A percentile compares a stretch with the other conserved stretches of the same genome.
Conservation (phyloP, 2,888 invertebrate genomes). For the Leptogaster cylindrica region DNA sequence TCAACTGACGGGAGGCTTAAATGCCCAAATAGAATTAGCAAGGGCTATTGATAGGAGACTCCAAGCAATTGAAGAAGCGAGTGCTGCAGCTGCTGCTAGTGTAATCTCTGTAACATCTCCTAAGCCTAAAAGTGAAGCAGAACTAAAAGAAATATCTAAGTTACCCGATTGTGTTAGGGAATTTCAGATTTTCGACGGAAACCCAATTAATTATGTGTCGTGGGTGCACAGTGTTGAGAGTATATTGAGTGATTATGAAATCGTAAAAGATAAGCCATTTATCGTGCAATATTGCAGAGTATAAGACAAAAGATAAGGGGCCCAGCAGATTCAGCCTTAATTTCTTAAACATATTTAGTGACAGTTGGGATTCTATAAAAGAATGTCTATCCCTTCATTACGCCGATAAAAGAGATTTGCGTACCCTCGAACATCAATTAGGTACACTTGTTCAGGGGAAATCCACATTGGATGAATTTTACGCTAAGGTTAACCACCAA, state of each 20-base stretch:
- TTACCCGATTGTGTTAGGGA: conserved; percentile 21
- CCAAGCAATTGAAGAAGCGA: background rate
- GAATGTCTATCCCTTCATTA: no score
- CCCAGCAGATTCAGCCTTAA: conserved; percentile 25
- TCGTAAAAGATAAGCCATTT: no score
- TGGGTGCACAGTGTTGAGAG: conserved; percentile 14
- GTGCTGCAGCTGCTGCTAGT: background rate
- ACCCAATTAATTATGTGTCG: background rate
- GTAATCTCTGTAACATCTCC: background rate
- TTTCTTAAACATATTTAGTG: conserved; percentile 40
- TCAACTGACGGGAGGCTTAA: background rate
- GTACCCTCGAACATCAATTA: conserved; percentile 47
- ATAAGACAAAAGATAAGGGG: conserved; percentile 20
- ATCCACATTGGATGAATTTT: no score
- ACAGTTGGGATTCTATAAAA: conserved; percentile 47
- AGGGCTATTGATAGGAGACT: background rate
- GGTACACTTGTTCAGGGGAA: conserved; percentile 44
- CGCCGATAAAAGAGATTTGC: conserved; percentile 48
- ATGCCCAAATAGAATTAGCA: background rate
- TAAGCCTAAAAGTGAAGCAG: background rate
- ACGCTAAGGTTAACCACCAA: no score
- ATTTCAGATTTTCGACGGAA: conserved; percentile 4
- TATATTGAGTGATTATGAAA: conserved; percentile 17
- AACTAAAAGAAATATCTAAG: conserved; percentile 24
- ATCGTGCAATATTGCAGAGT: conserved; percentile 5